Base-by-base conservation (phyloP, 2,888 invertebrate genomes). In the Amblyjoppa proteus region DNA sequence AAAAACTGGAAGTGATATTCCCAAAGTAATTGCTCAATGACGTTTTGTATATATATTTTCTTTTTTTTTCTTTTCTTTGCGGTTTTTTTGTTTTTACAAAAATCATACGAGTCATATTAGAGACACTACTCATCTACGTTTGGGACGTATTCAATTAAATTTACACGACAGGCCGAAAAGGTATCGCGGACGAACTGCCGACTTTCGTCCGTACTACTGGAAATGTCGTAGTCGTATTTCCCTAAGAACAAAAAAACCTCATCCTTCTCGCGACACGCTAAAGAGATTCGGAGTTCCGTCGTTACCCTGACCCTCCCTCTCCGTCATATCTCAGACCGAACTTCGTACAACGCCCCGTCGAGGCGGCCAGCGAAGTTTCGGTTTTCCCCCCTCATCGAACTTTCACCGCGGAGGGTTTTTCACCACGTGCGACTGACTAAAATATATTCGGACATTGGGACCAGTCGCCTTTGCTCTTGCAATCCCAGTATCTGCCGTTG, bases 401-500 rank as follows among this genome's bases (percentile, higher is more conserved):
- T 83, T 56, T 88, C 81, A 84, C 61, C 83, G 71, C 80, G 68
- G 81, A 53, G 82, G 51, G 69, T 68, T 78, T 77, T 51, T 31
- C 75, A 78, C 66, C 74, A 41, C 70, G 66, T 68, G 34, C 58
- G n/a, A 78, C 66, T 41, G 88, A 90, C 91, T 94, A 97, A 95
- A 97, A 99, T 94, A 99, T 99, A 94, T 98, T 97, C 66, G 99
- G 99, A 95, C 99, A 99, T 91, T 94, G 95, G 81, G 96, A 94
- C 99, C 99, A 99, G 94, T 99, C 97, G 93, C 97, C 96, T 90
- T 96, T 96, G 89, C 96, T 96, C 95, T 99, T 99, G 94, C 96
- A 96, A 85, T 97, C 96, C 99, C 99, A 99, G 95, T 99, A 99
- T 89, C 97, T 96, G 89, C 97, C 97, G 90, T 96, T 97, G 95